phyloP scores from a whole-genome alignment of 1,140 invertebrate genomes.

The Drosophila albomicans region DNA sequence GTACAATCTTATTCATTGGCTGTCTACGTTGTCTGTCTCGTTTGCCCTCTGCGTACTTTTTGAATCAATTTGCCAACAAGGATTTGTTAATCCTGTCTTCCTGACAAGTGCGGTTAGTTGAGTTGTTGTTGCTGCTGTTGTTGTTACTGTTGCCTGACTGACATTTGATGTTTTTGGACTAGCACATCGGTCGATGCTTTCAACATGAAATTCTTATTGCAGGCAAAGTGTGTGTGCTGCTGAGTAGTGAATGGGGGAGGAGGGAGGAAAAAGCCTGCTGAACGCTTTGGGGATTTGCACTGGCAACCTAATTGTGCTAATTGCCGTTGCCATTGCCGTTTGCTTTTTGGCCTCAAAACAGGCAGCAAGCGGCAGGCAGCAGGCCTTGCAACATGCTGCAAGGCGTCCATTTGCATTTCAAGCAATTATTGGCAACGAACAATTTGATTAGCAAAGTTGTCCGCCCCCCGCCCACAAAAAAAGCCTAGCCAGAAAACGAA shows the following conservation, averaged over 20 bases:
- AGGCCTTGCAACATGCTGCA: conserved; percentile 37
- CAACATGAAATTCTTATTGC: conserved; percentile 80
- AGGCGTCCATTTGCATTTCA: conserved; percentile 80
- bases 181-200: conserved; percentile 65
- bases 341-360: conserved; percentile 36
- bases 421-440: conserved; percentile 75
- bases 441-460: conserved; percentile 75
- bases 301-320: conserved; percentile 84
- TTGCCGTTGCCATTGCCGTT: conserved; percentile 61
- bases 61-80: conserved; percentile 84
- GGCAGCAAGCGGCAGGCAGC: neutral
- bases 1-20: conserved; percentile 27
- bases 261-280: conserved; percentile 37
- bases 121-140: conserved; percentile 66
- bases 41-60: conserved; percentile 71
- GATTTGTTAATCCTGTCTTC: conserved; percentile 84
- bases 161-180: conserved; percentile 76
- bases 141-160: conserved; percentile 54
- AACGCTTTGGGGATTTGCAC: conserved; percentile 80
- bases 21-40: conserved; percentile 22
- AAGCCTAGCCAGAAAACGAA: conserved; percentile 31
- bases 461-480: conserved; percentile 12
- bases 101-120: conserved; percentile 84
- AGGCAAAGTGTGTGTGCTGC: conserved; percentile 1
- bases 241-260: conserved; percentile 6